These are phyloP conservation scores for Rhagologus leucostigma DNA, from an alignment of 2,113 vertebrate genomes.

Conservation along the genomic window DNA sequence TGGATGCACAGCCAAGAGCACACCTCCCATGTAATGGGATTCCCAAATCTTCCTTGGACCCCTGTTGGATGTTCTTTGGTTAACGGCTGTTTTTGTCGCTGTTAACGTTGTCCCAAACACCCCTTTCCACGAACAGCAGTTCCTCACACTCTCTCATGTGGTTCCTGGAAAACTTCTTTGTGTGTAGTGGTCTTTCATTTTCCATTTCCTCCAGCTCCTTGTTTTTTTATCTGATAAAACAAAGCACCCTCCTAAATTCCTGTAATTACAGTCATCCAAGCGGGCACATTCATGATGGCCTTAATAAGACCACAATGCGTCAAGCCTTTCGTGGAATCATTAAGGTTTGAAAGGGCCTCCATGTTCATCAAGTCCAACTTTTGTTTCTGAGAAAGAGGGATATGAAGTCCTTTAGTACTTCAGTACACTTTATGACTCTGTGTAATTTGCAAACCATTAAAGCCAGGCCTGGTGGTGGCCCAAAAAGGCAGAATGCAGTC, in stretches of 20 bases:
- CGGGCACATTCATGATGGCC: background rate
- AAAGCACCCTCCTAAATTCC: background rate
- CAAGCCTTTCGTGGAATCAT: background rate
- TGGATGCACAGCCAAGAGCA: background rate
- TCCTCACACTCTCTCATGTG: background rate
- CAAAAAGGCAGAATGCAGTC: slow-evolving; percentile 5
- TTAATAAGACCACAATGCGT: background rate
- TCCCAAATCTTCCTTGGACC: background rate
- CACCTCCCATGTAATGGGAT: background rate
- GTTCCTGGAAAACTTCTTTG: background rate
- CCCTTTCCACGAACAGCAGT: background rate
- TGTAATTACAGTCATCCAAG: background rate
- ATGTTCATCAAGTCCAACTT: background rate
- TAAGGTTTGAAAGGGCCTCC: background rate
- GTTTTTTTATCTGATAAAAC: background rate
- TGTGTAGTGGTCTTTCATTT: background rate
- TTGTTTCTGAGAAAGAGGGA: background rate
- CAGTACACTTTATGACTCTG: background rate
- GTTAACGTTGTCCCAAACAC: background rate
- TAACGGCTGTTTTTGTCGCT: background rate
- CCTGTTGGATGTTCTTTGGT: background rate
- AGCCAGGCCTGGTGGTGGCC: background rate
- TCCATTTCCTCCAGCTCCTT: background rate
- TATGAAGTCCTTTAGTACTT: background rate
- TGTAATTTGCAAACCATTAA: slow-evolving; percentile 17